Conservation (phyloP, 2,113 vertebrate genomes). For the Riparia riparia region DNA sequence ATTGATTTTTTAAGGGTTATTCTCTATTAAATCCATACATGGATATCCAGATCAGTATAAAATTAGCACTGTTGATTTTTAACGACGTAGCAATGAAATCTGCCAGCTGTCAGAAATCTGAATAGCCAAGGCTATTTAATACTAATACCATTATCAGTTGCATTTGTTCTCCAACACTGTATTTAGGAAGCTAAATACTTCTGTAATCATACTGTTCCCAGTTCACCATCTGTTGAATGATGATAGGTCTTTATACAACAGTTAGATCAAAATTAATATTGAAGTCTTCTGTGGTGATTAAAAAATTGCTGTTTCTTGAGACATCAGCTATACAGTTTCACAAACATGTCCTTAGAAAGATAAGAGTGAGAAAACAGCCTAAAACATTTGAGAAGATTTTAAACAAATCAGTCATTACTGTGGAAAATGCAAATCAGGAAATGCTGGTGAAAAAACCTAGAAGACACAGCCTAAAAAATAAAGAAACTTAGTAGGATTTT, state of each 20-base stretch:
- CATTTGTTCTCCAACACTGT: slow-evolving; percentile 4
- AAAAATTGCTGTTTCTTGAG: slow-evolving; percentile 12
- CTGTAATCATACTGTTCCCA: not conserved
- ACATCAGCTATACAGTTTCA: not conserved
- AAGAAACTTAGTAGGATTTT: not conserved
- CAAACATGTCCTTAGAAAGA: slow-evolving; percentile 13
- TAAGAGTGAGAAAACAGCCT: not conserved
- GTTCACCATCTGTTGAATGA: not conserved
- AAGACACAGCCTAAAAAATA: not conserved
- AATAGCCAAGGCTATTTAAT: not conserved
- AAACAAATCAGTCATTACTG: not conserved
- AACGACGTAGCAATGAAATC: slow-evolving; percentile 1
- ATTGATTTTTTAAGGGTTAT: not conserved
- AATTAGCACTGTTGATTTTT: not conserved
- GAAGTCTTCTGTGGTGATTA: not conserved
- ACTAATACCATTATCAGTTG: not conserved
- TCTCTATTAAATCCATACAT: not conserved
- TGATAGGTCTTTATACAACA: not conserved
- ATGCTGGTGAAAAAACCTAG: not conserved
- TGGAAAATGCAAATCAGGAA: not conserved
- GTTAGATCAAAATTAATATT: not conserved
- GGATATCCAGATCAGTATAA: not conserved
- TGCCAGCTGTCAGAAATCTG: not conserved
- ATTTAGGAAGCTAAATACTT: slow-evolving; percentile 15
- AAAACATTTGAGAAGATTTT: not conserved